These are phyloP conservation scores for Limnephilus rhombicus DNA, from an alignment of 2,888 invertebrate genomes.

Conservation along the genomic window DNA sequence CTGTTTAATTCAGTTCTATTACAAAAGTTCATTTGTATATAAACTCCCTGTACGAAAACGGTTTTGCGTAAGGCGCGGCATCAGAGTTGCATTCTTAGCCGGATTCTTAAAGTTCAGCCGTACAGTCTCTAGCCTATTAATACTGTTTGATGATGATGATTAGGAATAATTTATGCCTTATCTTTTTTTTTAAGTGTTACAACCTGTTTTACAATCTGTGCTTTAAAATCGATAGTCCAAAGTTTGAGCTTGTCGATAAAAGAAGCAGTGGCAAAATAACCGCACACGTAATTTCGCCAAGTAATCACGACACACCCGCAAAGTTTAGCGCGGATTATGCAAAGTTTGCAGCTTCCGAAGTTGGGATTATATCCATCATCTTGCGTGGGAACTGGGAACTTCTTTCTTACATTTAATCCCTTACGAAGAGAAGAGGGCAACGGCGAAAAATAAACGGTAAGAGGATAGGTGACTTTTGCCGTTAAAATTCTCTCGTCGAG, in stretches of 20 bases:
- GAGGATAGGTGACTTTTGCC: not conserved
- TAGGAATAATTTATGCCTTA: too few species aligned
- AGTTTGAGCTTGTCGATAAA: not conserved
- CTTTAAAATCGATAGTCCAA: not conserved
- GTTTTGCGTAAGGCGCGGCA: too few species aligned
- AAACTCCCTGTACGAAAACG: too few species aligned
- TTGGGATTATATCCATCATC: conserved; percentile 16
- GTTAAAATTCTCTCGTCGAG: not conserved
- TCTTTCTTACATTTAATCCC: conserved; percentile 27
- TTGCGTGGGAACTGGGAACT: conserved; percentile 30
- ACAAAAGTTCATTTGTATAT: too few species aligned
- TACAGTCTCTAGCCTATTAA: too few species aligned
- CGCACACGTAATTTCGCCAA: not conserved
- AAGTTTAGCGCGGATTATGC: conserved; percentile 18
- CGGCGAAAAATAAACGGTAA: not conserved
- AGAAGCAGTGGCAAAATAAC: not conserved
- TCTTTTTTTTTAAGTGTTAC: too few species aligned
- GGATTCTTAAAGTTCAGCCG: too few species aligned
- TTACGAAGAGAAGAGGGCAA: not conserved
- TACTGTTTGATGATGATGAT: too few species aligned
- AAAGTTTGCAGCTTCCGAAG: conserved; percentile 17
- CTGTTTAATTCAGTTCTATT: too few species aligned
- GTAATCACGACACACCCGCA: conserved; percentile 23
- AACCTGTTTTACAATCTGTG: not conserved
- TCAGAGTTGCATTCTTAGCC: too few species aligned